These are phyloP conservation scores for Chloroceryle aenea DNA, from an alignment of 2,113 vertebrate genomes.

Conservation along the genomic window DNA sequence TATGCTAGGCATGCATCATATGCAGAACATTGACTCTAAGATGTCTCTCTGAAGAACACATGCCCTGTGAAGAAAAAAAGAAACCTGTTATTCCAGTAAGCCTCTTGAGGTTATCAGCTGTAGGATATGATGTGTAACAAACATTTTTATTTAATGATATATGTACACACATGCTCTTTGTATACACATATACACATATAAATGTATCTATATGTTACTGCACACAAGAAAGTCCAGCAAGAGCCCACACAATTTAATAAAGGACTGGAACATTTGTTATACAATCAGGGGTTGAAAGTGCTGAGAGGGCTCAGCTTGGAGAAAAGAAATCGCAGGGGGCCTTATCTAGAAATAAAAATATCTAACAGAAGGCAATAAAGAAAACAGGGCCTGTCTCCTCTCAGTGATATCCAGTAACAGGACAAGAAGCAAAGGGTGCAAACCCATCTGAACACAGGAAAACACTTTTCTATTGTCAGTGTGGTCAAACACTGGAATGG, in stretches of 20 bases:
- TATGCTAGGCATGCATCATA: rapidly evolving
- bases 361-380: background rate
- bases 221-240: background rate
- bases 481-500: background rate
- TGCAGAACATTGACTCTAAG: background rate
- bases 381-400: background rate
- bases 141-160: background rate
- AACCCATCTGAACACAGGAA: background rate
- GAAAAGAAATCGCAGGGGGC: background rate
- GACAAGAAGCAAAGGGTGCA: background rate
- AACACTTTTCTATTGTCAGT: background rate
- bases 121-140: background rate
- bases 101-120: background rate
- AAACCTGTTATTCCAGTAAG: background rate
- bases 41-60: background rate
- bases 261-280: background rate
- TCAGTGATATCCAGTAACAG: too few relatives aligned
- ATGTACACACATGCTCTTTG: background rate
- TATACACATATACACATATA: background rate
- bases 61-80: background rate
- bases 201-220: background rate
- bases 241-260: background rate
- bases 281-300: background rate
- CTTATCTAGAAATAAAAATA: background rate
- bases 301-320: background rate